Conservation (phyloP, 2,888 invertebrate genomes). For the Pyrocoelia pectoralis region DNA sequence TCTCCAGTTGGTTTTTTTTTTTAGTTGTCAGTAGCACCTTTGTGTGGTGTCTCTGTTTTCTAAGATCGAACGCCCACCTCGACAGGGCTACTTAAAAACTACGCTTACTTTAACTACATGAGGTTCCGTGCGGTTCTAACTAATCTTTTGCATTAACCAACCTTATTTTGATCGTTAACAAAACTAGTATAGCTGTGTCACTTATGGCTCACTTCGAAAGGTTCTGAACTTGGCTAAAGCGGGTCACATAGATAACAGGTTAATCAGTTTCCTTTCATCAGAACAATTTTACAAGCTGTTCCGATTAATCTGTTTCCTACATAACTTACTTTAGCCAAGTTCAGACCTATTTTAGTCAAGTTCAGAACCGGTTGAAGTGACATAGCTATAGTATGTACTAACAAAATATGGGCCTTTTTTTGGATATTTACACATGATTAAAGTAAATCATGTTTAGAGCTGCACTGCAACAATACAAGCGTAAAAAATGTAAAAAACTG, state of each 20-base stretch:
- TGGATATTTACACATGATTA: not conserved
- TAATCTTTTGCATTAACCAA: slow-evolving; percentile 23
- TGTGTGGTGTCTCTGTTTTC: slow-evolving; percentile 40
- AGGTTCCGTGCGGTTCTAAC: slow-evolving; percentile 42
- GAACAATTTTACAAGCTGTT: too few species aligned
- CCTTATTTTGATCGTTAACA: not conserved
- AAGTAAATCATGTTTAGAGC: not conserved
- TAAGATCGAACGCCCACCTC: slow-evolving; percentile 26
- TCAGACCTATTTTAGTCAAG: too few species aligned
- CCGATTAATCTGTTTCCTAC: too few species aligned
- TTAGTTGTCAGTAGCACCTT: slow-evolving; percentile 36
- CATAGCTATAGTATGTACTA: too few species aligned
- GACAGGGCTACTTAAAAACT: slow-evolving; percentile 26
- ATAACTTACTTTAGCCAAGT: too few species aligned
- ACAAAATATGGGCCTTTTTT: slow-evolving; percentile 1
- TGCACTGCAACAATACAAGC: slow-evolving; percentile 9
- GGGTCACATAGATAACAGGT: too few species aligned
- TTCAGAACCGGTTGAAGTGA: too few species aligned
- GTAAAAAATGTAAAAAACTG: slow-evolving; percentile 1
- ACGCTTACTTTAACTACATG: slow-evolving; percentile 37
- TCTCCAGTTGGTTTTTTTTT: slow-evolving; percentile 27
- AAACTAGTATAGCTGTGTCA: too few species aligned
- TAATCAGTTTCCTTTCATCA: too few species aligned
- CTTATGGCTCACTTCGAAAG: too few species aligned
- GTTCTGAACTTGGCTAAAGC: too few species aligned